Conservation (phyloP, 1,140 invertebrate genomes). For the Sitophilus oryzae region DNA sequence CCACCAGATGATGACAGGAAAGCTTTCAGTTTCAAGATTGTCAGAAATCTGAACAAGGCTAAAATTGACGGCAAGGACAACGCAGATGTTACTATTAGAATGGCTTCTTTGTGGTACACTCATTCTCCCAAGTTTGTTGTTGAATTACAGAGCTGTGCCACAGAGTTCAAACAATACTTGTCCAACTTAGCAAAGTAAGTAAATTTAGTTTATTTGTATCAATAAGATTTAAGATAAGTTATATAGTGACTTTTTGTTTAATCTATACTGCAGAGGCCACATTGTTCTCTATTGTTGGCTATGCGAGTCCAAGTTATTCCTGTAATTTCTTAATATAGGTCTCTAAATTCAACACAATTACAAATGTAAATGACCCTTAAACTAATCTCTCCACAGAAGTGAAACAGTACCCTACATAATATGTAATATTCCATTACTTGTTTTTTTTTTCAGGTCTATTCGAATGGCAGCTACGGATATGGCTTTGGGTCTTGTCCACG, state of each 20-base stretch:
- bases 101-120: slow-evolving; percentile 91
- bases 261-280: too few species aligned
- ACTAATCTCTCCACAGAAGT: too few species aligned
- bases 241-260: too few species aligned
- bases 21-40: slow-evolving; percentile 63
- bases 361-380: too few species aligned
- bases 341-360: too few species aligned
- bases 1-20: slow-evolving; percentile 44
- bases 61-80: slow-evolving; percentile 24
- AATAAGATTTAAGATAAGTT: too few species aligned
- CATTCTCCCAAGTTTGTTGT: slow-evolving; percentile 80
- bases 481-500: slow-evolving; percentile 82
- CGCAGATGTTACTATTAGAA: slow-evolving; percentile 54
- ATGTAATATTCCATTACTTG: background rate
- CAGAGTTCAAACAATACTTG: slow-evolving; percentile 62
- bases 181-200: slow-evolving; percentile 59
- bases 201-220: too few species aligned
- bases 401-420: background rate
- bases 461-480: slow-evolving; percentile 88
- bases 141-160: slow-evolving; percentile 80
- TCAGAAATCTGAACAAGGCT: slow-evolving; percentile 46
- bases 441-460: slow-evolving; percentile 55
- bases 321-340: too few species aligned
- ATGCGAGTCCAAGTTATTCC: too few species aligned
- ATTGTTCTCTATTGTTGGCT: too few species aligned